phyloP scores from a whole-genome alignment of 1,140 invertebrate genomes.

The Ceratosolen fusciceps region DNA sequence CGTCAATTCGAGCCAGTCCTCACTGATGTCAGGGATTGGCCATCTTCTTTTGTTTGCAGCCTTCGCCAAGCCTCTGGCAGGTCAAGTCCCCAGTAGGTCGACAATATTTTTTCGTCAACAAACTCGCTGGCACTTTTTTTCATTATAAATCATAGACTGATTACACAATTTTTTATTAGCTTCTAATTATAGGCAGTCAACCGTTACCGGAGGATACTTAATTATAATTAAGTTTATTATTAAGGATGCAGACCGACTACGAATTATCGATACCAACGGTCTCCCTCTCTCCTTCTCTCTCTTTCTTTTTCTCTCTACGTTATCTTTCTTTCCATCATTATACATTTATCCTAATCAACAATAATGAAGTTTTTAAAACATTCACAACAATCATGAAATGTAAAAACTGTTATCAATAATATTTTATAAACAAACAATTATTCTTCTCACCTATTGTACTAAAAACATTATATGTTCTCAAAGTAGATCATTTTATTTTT shows the following conservation, averaged over 20 bases:
- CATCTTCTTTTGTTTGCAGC: conserved; percentile 1
- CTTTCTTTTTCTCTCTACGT: background rate
- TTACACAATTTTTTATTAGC: background rate
- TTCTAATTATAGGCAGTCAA: background rate
- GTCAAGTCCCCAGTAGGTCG: background rate
- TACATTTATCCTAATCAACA: background rate
- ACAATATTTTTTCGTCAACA: background rate
- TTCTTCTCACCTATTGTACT: no score
- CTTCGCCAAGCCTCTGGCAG: background rate
- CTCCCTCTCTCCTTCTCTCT: no score
- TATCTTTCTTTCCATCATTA: background rate
- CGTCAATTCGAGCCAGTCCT: background rate
- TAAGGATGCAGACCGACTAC: background rate
- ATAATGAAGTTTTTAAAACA: background rate
- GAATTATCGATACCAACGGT: no score
- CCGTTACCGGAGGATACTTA: background rate
- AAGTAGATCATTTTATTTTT: no score
- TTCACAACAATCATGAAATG: background rate
- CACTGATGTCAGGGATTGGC: background rate
- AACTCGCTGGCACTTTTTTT: background rate
- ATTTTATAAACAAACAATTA: no score
- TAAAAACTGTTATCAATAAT: background rate
- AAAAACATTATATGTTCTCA: no score
- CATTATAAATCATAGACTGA: background rate
- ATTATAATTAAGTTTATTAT: background rate